Evolutionary conservation across 2,113 vertebrate species (phyloP).

Genomic region (Zosterops lateralis): DNA sequence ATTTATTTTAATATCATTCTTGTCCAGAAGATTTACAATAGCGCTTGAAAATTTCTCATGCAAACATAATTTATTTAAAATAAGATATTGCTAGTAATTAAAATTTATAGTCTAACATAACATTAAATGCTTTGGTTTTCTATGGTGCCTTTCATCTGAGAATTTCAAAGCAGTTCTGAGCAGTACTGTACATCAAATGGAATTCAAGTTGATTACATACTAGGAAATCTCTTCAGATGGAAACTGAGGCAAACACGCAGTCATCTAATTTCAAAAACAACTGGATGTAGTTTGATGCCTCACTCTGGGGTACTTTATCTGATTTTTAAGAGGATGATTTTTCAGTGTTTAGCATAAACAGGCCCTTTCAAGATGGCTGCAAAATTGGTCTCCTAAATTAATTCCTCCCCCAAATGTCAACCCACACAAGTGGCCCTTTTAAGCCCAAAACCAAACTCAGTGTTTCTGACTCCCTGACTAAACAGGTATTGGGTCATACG

Average conservation of each 20-base stretch:
- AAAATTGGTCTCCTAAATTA: neutral
- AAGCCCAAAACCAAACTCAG: neutral
- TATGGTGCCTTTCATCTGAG: conserved; percentile 27
- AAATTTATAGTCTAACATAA: conserved; percentile 30
- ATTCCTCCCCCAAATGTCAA: neutral
- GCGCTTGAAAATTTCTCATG: conserved; percentile 2
- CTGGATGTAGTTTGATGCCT: neutral
- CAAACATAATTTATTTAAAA: conserved; percentile 44
- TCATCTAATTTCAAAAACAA: neutral
- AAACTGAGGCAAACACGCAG: conserved; percentile 15
- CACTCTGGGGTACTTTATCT: neutral
- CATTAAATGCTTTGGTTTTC: conserved; percentile 14
- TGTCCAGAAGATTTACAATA: conserved; percentile 36
- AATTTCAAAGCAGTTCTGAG: conserved; percentile 44
- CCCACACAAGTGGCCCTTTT: neutral
- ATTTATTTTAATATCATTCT: conserved; percentile 33
- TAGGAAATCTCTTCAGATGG: neutral
- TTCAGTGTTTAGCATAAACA: neutral
- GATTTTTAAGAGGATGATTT: neutral
- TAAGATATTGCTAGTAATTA: conserved; percentile 26
- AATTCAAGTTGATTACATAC: neutral
- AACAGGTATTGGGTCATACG: neutral
- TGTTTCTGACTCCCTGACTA: neutral
- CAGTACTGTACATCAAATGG: neutral
- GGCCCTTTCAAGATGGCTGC: neutral